phyloP scores from a whole-genome alignment of 2,113 vertebrate species.

The Polypterus bichir region DNA sequence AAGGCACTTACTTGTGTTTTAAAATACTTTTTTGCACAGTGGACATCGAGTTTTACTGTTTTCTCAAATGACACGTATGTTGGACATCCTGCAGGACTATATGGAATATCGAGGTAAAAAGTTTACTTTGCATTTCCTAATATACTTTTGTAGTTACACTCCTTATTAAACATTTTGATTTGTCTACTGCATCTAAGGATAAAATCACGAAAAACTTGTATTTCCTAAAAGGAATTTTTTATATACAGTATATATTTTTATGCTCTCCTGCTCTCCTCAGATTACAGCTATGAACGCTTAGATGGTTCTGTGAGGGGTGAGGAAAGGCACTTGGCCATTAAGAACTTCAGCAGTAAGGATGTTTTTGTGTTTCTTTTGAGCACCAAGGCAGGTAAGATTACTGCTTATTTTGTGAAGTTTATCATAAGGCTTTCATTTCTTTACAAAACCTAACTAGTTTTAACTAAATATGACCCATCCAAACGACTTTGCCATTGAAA shows the following conservation, averaged over 20 bases:
- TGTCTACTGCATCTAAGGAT: too few species aligned
- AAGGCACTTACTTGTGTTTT: not conserved
- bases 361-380: slow-evolving; percentile 81
- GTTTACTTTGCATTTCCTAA: not conserved
- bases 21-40: slow-evolving; percentile 36
- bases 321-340: slow-evolving; percentile 77
- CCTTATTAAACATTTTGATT: too few species aligned
- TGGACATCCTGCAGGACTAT: slow-evolving; percentile 89
- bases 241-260: not conserved
- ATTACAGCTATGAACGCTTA: slow-evolving; percentile 83
- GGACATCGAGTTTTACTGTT: slow-evolving; percentile 79
- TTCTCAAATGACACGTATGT: slow-evolving; percentile 84
- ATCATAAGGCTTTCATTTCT: too few species aligned
- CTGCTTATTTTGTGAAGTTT: too few species aligned
- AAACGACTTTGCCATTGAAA: too few species aligned
- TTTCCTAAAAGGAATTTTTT: not conserved
- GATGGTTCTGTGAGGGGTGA: slow-evolving; percentile 81
- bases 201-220: too few species aligned
- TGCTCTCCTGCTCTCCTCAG: slow-evolving; percentile 35
- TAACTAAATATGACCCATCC: too few species aligned
- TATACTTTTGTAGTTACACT: too few species aligned
- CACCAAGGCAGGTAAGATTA: slow-evolving; percentile 72
- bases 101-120: slow-evolving; percentile 74
- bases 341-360: slow-evolving; percentile 74
- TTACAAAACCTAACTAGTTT: too few species aligned